Base-by-base conservation (phyloP, 2,888 invertebrate genomes). In the Poecilus cupreus region DNA sequence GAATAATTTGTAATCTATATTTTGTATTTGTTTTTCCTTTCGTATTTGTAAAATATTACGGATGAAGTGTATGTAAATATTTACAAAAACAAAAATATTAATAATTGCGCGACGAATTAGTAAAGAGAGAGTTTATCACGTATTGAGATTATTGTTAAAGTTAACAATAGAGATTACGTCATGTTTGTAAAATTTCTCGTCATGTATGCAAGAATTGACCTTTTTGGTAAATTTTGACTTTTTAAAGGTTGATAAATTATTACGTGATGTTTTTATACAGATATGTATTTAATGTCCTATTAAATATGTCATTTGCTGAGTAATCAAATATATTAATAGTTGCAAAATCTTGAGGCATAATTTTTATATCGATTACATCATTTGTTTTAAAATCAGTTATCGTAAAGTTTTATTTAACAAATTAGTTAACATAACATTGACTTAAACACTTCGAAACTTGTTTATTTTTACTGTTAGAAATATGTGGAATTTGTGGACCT, bases 181-280 rank as follows among this genome's bases (percentile, higher is more conserved):
- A 60, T 60, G 4, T 60, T 54, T 60, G 60, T 24, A n/a, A 24
- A 60, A 60, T 51, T 51, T 51, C 13, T 13, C 43, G 43, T n/a
- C 51, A 51, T 60, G n/a, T 24, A 54, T 60, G 60, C 11, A 60
- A 60, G n/a, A 24, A n/a, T 60, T 60, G 60, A 60, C 60, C 60
- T 60, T 60, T 60, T 60, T 60, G 60, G 26, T 26, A 60, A 60
- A 60, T 60, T 60, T 60, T 60, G 60, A 26, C 60, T 60, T 60
- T 60, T 60, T 24, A 54, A 60, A 60, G 60, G 60, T 60, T 60
- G 57, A 57, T 57, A 22, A 16, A 5, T 5, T 39, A 43, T 43
- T 43, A 11, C 43, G 10, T 13, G 43, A 43, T 43, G 43, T 13
- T 43, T n/a, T n/a, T n/a, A n/a, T 43, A 43, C n/a, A 10, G 43